A percentile compares a stretch with the other conserved stretches of the same genome.
These are phyloP conservation scores for Trachelus tabidus DNA, from an alignment of 2,888 invertebrate genomes.

Conservation along the genomic window DNA sequence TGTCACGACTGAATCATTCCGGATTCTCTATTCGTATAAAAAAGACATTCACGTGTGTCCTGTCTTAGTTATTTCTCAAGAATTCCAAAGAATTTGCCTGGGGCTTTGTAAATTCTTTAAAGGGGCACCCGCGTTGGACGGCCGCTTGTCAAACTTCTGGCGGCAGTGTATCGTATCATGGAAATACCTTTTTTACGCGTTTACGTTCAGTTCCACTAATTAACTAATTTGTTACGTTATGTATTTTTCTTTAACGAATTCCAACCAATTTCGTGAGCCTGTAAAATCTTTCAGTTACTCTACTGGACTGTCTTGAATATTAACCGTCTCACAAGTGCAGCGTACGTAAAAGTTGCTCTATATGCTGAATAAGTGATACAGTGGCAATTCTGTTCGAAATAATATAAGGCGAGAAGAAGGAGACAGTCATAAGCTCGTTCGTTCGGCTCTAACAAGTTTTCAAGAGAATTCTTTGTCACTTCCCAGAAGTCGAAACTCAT, in stretches of 20 bases:
- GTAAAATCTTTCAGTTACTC: background rate
- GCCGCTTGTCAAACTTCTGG: background rate
- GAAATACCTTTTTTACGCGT: background rate
- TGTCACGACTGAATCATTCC: conserved; percentile 11
- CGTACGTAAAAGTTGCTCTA: background rate
- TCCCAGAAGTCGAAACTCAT: background rate
- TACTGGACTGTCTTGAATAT: background rate
- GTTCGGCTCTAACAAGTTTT: background rate
- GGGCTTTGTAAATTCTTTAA: background rate
- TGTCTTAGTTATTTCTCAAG: background rate
- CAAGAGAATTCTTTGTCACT: background rate
- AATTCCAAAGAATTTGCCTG: background rate
- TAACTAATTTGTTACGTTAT: background rate
- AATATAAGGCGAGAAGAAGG: too few species aligned
- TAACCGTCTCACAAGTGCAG: background rate
- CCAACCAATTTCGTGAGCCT: background rate
- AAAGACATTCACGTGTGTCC: background rate
- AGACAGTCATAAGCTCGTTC: background rate
- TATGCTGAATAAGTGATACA: background rate
- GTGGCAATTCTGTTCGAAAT: too few species aligned
- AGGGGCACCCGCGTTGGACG: background rate
- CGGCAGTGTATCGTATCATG: background rate
- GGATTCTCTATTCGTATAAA: background rate
- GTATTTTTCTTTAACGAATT: background rate
- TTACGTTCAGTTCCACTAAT: background rate